A percentile compares a stretch with the other conserved stretches of the same genome.
These are phyloP conservation scores for Seira musarum DNA, from an alignment of 2,888 invertebrate species.

Conservation along the genomic window DNA sequence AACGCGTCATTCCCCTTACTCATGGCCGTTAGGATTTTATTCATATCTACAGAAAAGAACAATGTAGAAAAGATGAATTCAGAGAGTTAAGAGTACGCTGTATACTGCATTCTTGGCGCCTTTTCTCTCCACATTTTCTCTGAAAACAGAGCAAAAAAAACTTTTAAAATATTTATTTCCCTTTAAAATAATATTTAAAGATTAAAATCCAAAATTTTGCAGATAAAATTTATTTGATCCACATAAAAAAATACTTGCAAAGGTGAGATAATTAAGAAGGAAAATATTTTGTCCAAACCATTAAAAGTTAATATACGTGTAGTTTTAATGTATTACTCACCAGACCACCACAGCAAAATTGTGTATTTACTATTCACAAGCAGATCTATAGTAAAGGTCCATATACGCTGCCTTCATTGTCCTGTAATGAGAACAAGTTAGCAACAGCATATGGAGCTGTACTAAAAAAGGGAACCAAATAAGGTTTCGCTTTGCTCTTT, in stretches of 20 bases:
- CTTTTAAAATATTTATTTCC: no score
- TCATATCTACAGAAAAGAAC: no score
- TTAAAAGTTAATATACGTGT: constrained; percentile 1
- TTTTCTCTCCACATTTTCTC: constrained; percentile 50
- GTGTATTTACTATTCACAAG: constrained; percentile 33
- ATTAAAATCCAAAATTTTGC: no score
- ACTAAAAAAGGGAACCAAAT: background rate
- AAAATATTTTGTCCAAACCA: no score
- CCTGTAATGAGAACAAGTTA: constrained; percentile 41
- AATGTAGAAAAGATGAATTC: no score
- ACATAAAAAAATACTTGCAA: no score
- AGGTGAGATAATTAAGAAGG: constrained; percentile 30
- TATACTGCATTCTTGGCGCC: constrained; percentile 58
- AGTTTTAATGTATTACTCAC: background rate
- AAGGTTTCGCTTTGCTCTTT: no score
- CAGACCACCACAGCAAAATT: background rate
- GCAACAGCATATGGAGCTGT: constrained; percentile 57
- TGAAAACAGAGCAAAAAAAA: no score
- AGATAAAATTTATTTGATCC: no score
- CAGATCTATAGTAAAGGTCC: constrained; percentile 37
- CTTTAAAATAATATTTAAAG: no score
- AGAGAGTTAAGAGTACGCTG: background rate
- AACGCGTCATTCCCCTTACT: constrained; percentile 58
- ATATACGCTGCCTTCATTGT: constrained; percentile 40
- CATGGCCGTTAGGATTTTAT: constrained; percentile 52